A percentile compares a stretch with the other conserved stretches of the same genome.
Evolutionary conservation across 2,797 vertebrate species (phyloP).

Genomic region (Rallus crepitans): DNA sequence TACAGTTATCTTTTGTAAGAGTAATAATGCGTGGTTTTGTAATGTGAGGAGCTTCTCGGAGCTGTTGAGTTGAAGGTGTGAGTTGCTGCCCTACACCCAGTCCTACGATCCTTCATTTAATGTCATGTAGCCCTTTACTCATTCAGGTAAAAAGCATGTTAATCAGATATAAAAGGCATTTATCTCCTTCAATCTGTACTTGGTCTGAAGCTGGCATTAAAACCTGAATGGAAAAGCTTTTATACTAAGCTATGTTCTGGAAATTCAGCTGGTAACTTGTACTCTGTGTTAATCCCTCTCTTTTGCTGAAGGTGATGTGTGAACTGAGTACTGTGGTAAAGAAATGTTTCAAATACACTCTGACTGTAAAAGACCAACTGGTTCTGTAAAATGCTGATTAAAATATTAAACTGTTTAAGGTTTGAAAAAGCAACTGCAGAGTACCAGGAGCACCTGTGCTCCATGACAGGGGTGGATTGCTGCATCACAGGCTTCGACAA

Average conservation of each 20-base stretch:
- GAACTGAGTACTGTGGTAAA: background rate
- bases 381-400: slow-evolving; percentile 10
- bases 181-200: background rate
- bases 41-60: background rate
- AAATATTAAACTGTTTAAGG: slow-evolving; percentile 74
- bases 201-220: background rate
- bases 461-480: slow-evolving; percentile 93
- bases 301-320: background rate
- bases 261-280: background rate
- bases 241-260: background rate
- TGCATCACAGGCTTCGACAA: slow-evolving; percentile 89
- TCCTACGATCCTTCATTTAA: background rate
- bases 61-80: background rate
- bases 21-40: background rate
- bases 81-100: background rate
- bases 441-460: slow-evolving; percentile 95
- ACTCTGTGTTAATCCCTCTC: background rate
- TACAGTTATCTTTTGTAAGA: background rate
- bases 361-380: background rate
- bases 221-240: background rate
- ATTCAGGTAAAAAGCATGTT: no score
- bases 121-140: accelerated
- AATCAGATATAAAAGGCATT: background rate
- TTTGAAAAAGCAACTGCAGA: slow-evolving; percentile 96
- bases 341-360: background rate